Base-by-base conservation (phyloP, 2,797 vertebrate species). In the Esox masquinongy region DNA sequence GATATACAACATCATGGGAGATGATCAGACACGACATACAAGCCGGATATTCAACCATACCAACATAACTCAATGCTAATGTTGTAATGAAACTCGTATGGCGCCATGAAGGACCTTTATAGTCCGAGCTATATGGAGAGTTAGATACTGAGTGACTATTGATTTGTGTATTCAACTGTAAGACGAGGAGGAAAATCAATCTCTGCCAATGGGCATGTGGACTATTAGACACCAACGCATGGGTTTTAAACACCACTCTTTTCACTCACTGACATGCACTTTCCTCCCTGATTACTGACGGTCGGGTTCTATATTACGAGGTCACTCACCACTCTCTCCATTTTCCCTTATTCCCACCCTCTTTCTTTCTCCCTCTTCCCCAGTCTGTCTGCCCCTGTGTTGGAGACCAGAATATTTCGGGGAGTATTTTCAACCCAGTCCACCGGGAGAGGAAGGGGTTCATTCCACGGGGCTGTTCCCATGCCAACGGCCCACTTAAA, bases 401-500 rank as follows among this genome's bases (percentile, higher is more conserved):
- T 19, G 1, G 5, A 61, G 59, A 47, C 72, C 31, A 39, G n/a
- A 61, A 47, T 26, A 22, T 73, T 56, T 59, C n/a, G 9, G 19
- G 0, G 19, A 12, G 9, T 9, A 11, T 22, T 22, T 59, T 59
- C 53, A 24, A 59, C 53, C 53, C 53, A 59, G 53, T 59, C 53
- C 53, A 11, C 2, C 19, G 8, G n/a, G 53, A 59, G 53, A 59
- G n/a, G 22, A 2, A 11, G 22, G n/a, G 53, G 53, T 11, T 59
- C 53, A 22, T 59, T 59, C n/a, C 56, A 24, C 17, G 5, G 47
- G 70, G 66, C 36, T 79, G 86, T 89, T 91, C 84, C 88, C 91
- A 87, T 89, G 85, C 84, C 76, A 80, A 90, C 80, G 89, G 85
- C 74, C 86, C 85, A 80, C 31, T 24, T 14, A 61, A 56, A 56